Percentiles rank a stretch among this genome's conserved stretches.
Conservation (phyloP, 2,113 vertebrate species). For the Etheostoma spectabile region DNA sequence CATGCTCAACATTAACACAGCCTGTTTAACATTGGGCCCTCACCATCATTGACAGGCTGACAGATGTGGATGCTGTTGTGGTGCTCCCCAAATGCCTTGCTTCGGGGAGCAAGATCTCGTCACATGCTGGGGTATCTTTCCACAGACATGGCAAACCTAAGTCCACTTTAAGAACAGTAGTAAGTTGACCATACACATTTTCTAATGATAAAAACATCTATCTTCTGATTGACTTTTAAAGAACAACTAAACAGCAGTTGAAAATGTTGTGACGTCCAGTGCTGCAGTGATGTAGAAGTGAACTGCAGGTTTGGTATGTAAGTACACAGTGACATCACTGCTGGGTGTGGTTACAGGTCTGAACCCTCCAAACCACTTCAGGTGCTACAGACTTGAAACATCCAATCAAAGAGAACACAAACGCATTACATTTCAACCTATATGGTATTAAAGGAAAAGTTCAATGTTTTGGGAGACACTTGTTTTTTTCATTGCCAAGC, state of each 20-base stretch:
- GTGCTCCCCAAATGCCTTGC: too few species aligned
- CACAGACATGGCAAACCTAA: neutral
- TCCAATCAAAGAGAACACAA: neutral
- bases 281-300: neutral
- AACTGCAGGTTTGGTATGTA: neutral
- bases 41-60: conserved; percentile 46
- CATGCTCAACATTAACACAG: conserved; percentile 32
- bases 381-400: neutral
- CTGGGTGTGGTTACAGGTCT: neutral
- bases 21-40: conserved; percentile 40
- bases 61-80: conserved; percentile 45
- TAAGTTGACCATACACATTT: neutral
- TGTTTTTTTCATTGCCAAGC: neutral
- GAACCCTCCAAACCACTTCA: neutral
- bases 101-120: neutral
- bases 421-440: neutral
- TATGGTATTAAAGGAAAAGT: neutral
- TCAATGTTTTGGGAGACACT: neutral
- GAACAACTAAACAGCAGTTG: neutral
- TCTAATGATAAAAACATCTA: neutral
- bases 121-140: neutral
- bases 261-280: neutral
- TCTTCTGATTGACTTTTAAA: neutral
- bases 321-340: neutral
- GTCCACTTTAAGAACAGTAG: neutral